These are phyloP conservation scores for Trichacis sp. DNA, from an alignment of 2,888 invertebrate genomes.

Conservation along the genomic window DNA sequence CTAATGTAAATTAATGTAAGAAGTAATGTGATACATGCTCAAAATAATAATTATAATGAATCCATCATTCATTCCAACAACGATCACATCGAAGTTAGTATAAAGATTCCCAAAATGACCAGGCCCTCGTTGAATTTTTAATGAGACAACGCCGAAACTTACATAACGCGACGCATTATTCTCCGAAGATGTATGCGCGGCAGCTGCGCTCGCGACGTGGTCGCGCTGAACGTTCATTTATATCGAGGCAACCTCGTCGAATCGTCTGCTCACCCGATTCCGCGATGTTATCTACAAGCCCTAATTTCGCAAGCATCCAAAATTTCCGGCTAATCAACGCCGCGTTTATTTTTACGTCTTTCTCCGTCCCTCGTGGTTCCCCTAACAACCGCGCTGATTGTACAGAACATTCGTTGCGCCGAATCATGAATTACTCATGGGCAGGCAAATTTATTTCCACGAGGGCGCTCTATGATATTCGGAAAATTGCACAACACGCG, in stretches of 20 bases:
- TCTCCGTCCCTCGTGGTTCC: not conserved
- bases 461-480: too few species aligned
- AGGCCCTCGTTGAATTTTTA: slow-evolving; percentile 38
- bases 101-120: too few species aligned
- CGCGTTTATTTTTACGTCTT: slow-evolving; percentile 3
- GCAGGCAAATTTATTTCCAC: too few species aligned
- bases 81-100: too few species aligned
- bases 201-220: slow-evolving; percentile 54
- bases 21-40: too few species aligned
- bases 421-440: too few species aligned
- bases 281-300: slow-evolving; percentile 43
- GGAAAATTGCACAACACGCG: too few species aligned
- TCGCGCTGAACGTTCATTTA: slow-evolving; percentile 47
- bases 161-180: slow-evolving; percentile 57
- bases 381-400: not conserved
- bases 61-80: too few species aligned
- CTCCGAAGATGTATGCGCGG: slow-evolving; percentile 61
- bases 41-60: too few species aligned
- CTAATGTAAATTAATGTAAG: too few species aligned
- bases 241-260: slow-evolving; percentile 49
- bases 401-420: not conserved
- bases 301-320: slow-evolving; percentile 39
- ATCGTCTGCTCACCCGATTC: slow-evolving; percentile 42
- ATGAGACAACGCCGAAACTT: slow-evolving; percentile 45
- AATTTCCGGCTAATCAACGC: slow-evolving; percentile 10